A percentile compares a stretch with the other conserved stretches of the same genome.
These are phyloP conservation scores for Eupithecia tripunctaria DNA, from an alignment of 2,888 invertebrate genomes.

Conservation along the genomic window DNA sequence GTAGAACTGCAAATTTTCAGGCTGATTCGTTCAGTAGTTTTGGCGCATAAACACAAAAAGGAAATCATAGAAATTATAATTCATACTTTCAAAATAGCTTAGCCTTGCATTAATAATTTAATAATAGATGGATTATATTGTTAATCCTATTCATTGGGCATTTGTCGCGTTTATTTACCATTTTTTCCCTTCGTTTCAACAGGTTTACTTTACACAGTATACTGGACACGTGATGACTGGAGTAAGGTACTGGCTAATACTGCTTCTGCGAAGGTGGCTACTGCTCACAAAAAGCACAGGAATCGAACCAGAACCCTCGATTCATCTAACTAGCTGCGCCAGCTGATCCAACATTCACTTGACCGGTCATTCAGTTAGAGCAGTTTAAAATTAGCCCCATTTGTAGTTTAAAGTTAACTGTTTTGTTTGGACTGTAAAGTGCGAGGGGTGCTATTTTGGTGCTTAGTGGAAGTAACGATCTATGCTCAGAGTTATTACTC, in stretches of 20 bases:
- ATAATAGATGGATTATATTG: background rate
- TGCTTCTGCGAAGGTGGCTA: too few relatives aligned
- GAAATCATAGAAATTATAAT: too few relatives aligned
- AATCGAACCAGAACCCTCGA: background rate
- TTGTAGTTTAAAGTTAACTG: conserved; percentile 25
- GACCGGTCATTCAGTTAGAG: conserved; percentile 17
- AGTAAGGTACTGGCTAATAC: too few relatives aligned
- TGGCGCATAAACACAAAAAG: background rate
- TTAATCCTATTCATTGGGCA: too few relatives aligned
- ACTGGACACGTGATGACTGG: too few relatives aligned
- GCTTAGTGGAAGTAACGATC: conserved; percentile 9
- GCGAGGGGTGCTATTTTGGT: conserved; percentile 32
- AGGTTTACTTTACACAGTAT: too few relatives aligned
- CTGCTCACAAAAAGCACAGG: too few relatives aligned
- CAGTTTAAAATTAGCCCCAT: conserved; percentile 27
- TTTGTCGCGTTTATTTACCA: too few relatives aligned
- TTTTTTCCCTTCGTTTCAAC: too few relatives aligned
- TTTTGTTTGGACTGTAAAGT: conserved; percentile 23
- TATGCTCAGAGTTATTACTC: background rate
- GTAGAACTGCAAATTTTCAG: background rate
- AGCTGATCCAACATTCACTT: conserved; percentile 10
- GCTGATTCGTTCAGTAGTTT: background rate
- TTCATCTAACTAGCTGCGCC: background rate
- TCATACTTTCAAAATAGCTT: background rate
- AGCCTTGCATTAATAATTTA: background rate